Evolutionary conservation across 1,140 invertebrate species (phyloP).

Genomic region (Drosophila sechellia): DNA sequence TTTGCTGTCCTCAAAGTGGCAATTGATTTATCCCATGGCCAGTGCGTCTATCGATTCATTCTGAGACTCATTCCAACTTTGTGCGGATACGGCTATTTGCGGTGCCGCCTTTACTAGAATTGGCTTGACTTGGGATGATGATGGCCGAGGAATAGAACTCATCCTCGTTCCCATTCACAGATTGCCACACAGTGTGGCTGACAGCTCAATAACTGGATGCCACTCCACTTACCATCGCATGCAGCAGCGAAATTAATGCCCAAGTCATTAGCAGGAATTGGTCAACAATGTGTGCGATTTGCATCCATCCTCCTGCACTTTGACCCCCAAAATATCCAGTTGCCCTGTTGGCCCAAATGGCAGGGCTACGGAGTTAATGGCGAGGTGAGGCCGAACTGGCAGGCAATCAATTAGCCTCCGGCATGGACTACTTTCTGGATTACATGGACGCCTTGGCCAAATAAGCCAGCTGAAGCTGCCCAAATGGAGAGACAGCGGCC

Average conservation of each 20-base stretch:
- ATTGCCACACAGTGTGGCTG: conserved; percentile 1
- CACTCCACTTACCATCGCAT: neutral
- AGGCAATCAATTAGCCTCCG: conserved; percentile 41
- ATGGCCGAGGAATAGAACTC: no score
- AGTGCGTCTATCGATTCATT: neutral
- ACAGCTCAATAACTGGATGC: conserved; percentile 18
- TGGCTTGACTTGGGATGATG: neutral
- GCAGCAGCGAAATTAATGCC: conserved; percentile 31
- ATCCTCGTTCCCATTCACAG: no score
- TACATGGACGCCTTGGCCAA: no score
- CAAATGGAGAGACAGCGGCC: neutral
- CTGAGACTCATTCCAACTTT: neutral
- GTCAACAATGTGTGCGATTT: conserved; percentile 22
- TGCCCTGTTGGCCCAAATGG: no score
- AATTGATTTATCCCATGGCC: conserved; percentile 32
- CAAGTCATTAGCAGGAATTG: conserved; percentile 53
- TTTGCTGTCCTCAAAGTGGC: conserved; percentile 24
- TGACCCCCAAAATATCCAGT: neutral
- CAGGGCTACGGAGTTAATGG: conserved; percentile 10
- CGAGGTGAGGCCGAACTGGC: conserved; percentile 17
- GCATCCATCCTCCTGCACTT: conserved; percentile 2
- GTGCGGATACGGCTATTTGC: conserved; percentile 4
- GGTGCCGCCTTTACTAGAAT: neutral
- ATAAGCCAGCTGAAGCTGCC: no score
- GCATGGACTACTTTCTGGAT: neutral